Evolutionary conservation across 2,888 invertebrate species (phyloP).

Genomic region (Selenia dentaria): DNA sequence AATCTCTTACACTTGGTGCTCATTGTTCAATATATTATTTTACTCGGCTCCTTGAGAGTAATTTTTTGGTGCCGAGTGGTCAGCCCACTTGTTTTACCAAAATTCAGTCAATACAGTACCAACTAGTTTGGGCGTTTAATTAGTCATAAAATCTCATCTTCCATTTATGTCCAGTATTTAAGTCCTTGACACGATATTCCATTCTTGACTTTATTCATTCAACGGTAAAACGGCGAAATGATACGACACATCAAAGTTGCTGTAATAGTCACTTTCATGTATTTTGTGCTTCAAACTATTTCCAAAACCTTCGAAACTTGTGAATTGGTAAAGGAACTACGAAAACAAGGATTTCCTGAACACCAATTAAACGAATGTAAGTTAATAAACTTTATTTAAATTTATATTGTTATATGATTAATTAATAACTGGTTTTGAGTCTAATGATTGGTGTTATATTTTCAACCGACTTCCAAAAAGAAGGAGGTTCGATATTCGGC

Average conservation of each 20-base stretch:
- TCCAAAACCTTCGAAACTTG: constrained; percentile 46
- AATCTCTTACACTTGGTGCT: too few species aligned
- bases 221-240: constrained; percentile 38
- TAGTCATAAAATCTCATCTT: constrained; percentile 36
- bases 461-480: too few species aligned
- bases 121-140: constrained; percentile 44
- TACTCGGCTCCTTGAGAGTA: too few species aligned
- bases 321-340: constrained; percentile 49
- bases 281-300: constrained; percentile 25
- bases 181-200: constrained; percentile 46
- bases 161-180: constrained; percentile 35
- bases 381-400: too few species aligned
- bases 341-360: constrained; percentile 50
- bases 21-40: too few species aligned
- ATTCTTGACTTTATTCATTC: constrained; percentile 36
- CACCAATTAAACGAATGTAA: constrained; percentile 55
- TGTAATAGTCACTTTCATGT: constrained; percentile 24
- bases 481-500: too few species aligned
- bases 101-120: constrained; percentile 21
- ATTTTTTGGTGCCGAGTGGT: too few species aligned
- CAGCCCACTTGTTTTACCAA: too few species aligned
- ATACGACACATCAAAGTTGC: constrained; percentile 32
- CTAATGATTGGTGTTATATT: too few species aligned
- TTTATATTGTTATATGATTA: too few species aligned
- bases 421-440: too few species aligned